Base-by-base conservation (phyloP, 2,888 invertebrate species). In the Eupithecia inturbata region DNA sequence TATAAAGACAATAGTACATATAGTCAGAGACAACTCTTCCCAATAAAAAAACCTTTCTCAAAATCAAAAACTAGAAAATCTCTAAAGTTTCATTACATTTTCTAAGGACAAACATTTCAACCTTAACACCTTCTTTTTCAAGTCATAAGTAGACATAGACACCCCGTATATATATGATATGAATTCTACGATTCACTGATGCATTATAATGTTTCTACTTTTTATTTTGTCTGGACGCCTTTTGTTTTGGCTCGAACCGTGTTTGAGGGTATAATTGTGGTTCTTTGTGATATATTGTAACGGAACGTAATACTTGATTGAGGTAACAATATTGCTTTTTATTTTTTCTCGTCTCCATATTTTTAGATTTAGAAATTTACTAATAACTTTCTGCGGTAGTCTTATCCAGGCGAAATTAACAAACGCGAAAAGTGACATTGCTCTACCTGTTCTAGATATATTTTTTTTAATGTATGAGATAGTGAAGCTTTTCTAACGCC, bases 111-210 rank as follows among this genome's bases (percentile, higher is more conserved):
- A 26, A 53, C 10, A 9, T 53, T 53, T 22, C 3, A 53, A 53
- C 22, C 53, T 22, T 53, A 22, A 26, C 3, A 26, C 14, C 4
- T n/a, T 53, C 22, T 53, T 57, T 57, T 26, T 14, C 0, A 14
- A 26, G 5, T 57, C 3, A 9, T 53, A 26, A 57, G n/a, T 39
- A 60, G 16, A 66, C 67, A 31, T 22, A 70, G 68, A 57, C 75
- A 75, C 68, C 63, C 71, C 71, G 72, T 75, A 73, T 63, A 26
- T 69, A 77, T 78, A 77, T 77, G 77, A 73, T 80, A 79, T 77
- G 88, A 90, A 91, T 91, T 91, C 88, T 89, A 87, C 89, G 86
- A 87, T 89, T 88, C 90, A 90, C 88, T 89, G 90, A 91, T 89
- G 91, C 90, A 88, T 89, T 88, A 91, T 89, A 57, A 89, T 91